These are phyloP conservation scores for Cossypha dichroa DNA, from an alignment of 2,797 vertebrate species.

Conservation along the genomic window DNA sequence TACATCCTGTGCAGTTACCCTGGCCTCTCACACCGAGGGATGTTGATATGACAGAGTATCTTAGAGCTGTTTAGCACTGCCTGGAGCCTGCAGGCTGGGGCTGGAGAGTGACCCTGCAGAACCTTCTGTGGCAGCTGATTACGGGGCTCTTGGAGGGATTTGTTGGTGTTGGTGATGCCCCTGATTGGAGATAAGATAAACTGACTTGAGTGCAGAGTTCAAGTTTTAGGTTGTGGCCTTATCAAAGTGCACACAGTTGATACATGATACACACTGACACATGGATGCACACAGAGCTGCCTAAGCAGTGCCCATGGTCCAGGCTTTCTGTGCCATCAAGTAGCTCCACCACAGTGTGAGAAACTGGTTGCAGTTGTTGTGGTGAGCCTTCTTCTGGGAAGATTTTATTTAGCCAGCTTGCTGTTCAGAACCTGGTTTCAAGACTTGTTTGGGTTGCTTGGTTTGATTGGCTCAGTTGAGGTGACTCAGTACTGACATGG, in stretches of 20 bases:
- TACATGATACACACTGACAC: neutral
- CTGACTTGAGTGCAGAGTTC: neutral
- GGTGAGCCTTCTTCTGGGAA: neutral
- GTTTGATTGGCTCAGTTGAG: neutral
- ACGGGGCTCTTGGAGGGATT: accelerated
- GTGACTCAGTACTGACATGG: neutral
- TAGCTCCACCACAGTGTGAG: neutral
- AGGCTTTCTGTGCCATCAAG: accelerated
- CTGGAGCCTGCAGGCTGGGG: neutral
- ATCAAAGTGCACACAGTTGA: accelerated
- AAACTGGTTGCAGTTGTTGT: neutral
- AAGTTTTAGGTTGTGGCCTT: neutral
- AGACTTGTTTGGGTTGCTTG: neutral
- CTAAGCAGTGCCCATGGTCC: accelerated
- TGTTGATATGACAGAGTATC: accelerated
- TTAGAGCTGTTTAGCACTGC: neutral
- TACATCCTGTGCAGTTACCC: neutral
- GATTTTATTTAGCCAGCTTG: neutral
- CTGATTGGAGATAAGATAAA: neutral
- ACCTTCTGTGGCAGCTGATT: neutral
- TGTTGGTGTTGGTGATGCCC: neutral
- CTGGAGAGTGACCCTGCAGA: neutral
- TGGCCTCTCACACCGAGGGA: accelerated
- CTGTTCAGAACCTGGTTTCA: neutral
- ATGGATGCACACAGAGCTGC: neutral